phyloP scores from a whole-genome alignment of 2,888 invertebrate species.

The Rambutsinella grinnellia region DNA sequence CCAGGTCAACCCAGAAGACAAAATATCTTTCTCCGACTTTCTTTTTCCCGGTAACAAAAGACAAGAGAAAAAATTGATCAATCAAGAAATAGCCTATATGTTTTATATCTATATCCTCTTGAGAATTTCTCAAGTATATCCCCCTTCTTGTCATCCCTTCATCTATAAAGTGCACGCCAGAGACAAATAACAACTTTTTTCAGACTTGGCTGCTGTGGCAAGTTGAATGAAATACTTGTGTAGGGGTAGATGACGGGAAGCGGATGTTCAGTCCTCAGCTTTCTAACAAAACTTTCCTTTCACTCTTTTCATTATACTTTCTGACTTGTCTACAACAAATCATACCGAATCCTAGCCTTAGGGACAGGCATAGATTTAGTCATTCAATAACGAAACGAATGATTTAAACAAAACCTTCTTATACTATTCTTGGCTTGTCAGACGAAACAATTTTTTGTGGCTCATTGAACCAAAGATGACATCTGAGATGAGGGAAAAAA shows the following conservation, averaged over 20 bases:
- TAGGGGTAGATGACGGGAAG: not conserved
- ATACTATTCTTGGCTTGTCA: too few relatives aligned
- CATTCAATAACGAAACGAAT: not conserved
- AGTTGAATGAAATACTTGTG: conserved; percentile 8
- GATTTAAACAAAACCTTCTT: conserved; percentile 17
- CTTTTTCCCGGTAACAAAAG: too few relatives aligned
- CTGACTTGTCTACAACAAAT: too few relatives aligned
- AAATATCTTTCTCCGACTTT: too few relatives aligned
- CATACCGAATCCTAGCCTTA: too few relatives aligned
- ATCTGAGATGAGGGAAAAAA: too few relatives aligned
- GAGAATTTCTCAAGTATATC: too few relatives aligned
- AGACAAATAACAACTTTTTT: not conserved
- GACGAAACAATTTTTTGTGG: too few relatives aligned
- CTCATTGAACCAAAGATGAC: too few relatives aligned
- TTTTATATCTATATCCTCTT: not conserved
- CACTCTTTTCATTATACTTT: conserved; percentile 1
- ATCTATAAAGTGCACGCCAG: not conserved
- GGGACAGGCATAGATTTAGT: not conserved
- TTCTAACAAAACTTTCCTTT: not conserved
- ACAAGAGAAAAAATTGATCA: conserved; percentile 36
- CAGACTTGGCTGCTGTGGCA: not conserved
- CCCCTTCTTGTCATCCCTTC: too few relatives aligned
- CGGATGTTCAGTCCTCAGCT: conserved; percentile 9
- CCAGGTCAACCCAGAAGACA: too few relatives aligned
- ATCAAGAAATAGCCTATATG: conserved; percentile 15